A percentile compares a stretch with the other conserved stretches of the same genome.
Conservation (phyloP, 2,888 invertebrate species). For the Acleris sparsana region DNA sequence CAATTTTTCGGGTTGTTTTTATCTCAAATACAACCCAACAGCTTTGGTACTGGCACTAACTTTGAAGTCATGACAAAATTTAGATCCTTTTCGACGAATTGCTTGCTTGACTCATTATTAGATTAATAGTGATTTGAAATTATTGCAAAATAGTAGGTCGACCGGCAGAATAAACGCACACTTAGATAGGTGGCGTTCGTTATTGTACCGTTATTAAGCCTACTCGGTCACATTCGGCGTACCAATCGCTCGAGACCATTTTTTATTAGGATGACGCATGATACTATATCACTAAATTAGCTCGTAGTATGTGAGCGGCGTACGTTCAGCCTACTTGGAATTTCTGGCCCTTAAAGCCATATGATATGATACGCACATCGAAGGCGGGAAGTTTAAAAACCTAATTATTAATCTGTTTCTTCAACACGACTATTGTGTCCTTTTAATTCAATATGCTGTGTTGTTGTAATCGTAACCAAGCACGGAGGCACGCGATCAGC, state of each 20-base stretch:
- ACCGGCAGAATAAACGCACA: constrained; percentile 38
- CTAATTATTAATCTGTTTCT: constrained; percentile 20
- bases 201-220: constrained; percentile 62
- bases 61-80: neutral
- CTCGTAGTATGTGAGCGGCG: constrained; percentile 14
- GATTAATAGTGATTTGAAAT: constrained; percentile 39
- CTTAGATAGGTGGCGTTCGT: constrained; percentile 49
- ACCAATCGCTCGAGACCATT: constrained; percentile 49
- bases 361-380: constrained; percentile 36
- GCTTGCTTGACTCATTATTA: neutral
- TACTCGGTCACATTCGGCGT: constrained; percentile 47
- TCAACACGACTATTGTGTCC: constrained; percentile 39
- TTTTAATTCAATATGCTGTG: constrained; percentile 53
- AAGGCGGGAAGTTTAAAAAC: constrained; percentile 29
- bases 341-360: constrained; percentile 45
- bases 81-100: neutral
- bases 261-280: constrained; percentile 66
- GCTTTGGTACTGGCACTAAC: too few species aligned
- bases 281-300: constrained; percentile 46
- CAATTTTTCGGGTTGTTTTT: too few species aligned
- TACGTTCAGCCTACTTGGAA: constrained; percentile 44
- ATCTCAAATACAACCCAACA: too few species aligned
- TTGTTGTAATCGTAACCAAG: constrained; percentile 45
- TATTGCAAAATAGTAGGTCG: constrained; percentile 42
- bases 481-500: constrained; percentile 50